Conservation (phyloP, 92 coral and sea anemone genomes). For the Porites lobata region DNA sequence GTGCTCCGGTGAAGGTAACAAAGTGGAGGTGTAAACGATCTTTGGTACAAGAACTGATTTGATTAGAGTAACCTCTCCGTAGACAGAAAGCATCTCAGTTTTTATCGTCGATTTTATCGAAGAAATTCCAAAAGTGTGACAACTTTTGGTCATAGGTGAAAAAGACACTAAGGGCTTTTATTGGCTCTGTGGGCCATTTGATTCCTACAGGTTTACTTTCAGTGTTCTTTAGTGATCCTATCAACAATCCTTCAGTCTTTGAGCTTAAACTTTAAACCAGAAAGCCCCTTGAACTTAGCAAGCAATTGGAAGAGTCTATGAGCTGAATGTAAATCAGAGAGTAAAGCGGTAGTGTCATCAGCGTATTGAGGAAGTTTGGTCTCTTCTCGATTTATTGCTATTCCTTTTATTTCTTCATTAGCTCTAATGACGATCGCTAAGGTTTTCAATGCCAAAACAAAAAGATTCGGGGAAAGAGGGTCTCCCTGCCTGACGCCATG, state of each 20-base stretch:
- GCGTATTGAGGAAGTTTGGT: neutral
- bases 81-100: neutral
- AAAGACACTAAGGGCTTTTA: slow-evolving; percentile 12
- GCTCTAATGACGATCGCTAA: slow-evolving; percentile 27
- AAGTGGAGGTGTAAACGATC: no score
- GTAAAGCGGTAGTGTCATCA: slow-evolving; percentile 7
- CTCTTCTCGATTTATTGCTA: slow-evolving; percentile 2
- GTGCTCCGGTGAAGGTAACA: slow-evolving; percentile 18
- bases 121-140: neutral
- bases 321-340: slow-evolving; percentile 3
- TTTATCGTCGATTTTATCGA: slow-evolving; percentile 24
- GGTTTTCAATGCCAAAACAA: slow-evolving; percentile 16
- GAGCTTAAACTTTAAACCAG: slow-evolving; percentile 22
- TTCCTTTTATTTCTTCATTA: slow-evolving; percentile 18
- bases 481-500: no score
- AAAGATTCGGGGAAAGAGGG: no score
- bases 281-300: slow-evolving; percentile 6
- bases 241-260: slow-evolving; percentile 7
- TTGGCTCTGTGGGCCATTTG: neutral
- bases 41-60: no score
- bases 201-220: slow-evolving; percentile 18
- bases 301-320: slow-evolving; percentile 30
- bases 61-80: no score
- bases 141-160: slow-evolving; percentile 10
- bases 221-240: slow-evolving; percentile 1